These are phyloP conservation scores for Aotus griseimembra DNA, from an alignment of 2,797 vertebrate species.

Conservation along the genomic window DNA sequence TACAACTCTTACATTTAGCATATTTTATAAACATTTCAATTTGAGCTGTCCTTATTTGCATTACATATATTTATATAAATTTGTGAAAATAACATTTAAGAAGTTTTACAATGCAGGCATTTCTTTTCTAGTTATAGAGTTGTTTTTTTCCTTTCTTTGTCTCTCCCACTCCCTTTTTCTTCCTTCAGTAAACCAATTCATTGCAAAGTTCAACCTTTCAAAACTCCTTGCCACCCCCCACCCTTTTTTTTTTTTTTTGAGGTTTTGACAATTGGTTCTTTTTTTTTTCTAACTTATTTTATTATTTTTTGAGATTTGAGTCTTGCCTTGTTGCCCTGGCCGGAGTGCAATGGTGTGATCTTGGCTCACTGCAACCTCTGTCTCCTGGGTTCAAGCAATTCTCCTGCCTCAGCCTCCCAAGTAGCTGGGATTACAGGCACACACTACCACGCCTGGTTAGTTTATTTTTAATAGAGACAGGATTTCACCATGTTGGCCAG, in stretches of 20 bases:
- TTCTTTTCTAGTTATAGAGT: not conserved
- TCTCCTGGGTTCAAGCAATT: not conserved
- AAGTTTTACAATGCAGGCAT: not conserved
- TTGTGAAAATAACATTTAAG: not conserved
- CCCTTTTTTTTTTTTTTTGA: not conserved
- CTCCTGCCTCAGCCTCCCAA: not conserved
- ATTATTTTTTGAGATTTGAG: not conserved
- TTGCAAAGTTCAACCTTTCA: not conserved
- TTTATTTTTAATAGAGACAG: not conserved
- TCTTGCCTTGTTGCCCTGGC: not conserved
- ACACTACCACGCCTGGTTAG: not conserved
- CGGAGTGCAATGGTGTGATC: not conserved
- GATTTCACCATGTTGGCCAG: not conserved
- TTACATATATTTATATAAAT: not conserved
- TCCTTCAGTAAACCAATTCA: slow-evolving; percentile 5
- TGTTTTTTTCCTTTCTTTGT: not conserved
- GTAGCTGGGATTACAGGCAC: not conserved
- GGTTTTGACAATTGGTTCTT: not conserved
- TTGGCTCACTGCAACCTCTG: not conserved
- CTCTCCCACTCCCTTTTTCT: not conserved
- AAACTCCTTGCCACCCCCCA: not conserved
- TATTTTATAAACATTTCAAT: not conserved
- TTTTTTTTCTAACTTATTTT: not conserved
- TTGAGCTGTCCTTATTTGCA: not conserved
- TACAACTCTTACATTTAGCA: not conserved